Evolutionary conservation across 2,888 invertebrate genomes (phyloP).

Genomic region (Melikaiella ostensackeni): DNA sequence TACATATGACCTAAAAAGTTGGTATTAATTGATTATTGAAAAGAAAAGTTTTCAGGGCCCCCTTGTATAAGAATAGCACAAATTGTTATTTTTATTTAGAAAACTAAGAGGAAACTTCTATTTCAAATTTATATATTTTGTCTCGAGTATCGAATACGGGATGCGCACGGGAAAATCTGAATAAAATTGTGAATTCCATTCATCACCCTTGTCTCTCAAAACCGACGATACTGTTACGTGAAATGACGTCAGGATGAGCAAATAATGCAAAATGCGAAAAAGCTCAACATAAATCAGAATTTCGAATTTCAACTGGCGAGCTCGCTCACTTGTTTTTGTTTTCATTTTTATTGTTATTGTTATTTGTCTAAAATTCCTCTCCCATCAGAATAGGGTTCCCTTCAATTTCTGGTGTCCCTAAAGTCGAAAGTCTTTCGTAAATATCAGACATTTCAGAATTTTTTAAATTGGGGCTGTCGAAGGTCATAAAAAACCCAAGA

Average conservation of each 20-base stretch:
- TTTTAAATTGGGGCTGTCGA: too few relatives aligned
- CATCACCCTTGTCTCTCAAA: slow-evolving; percentile 50
- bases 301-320: neutral
- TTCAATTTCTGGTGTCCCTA: too few relatives aligned
- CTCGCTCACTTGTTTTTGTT: neutral
- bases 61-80: too few relatives aligned
- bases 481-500: too few relatives aligned
- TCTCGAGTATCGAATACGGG: neutral
- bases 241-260: slow-evolving; percentile 51
- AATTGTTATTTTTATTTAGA: neutral
- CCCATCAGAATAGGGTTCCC: too few relatives aligned
- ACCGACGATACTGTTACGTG: slow-evolving; percentile 54
- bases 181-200: slow-evolving; percentile 39
- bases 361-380: neutral
- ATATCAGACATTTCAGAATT: too few relatives aligned
- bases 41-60: too few relatives aligned
- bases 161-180: neutral
- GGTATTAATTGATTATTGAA: too few relatives aligned
- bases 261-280: slow-evolving; percentile 7
- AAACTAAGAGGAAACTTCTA: neutral
- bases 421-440: too few relatives aligned
- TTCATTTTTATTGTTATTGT: neutral
- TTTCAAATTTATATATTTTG: neutral
- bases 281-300: slow-evolving; percentile 10
- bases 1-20: too few relatives aligned